Evolutionary conservation across 2,797 vertebrate species (phyloP), one percentile per base, ranked within the genome.

Genomic region (Sebastes jordani): DNA sequence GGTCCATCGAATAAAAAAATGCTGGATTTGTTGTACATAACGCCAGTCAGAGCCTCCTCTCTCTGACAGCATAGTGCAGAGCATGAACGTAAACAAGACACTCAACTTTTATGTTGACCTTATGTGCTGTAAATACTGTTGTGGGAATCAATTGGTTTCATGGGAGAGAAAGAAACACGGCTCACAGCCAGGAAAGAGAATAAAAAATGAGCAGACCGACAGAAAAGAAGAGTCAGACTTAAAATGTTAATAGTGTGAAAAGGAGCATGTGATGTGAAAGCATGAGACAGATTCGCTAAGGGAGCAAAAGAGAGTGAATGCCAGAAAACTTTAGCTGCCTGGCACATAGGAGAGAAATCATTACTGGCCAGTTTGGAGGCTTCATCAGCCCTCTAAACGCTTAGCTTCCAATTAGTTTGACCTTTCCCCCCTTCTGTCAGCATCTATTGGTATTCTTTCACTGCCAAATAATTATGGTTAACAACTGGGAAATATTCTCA

Each of bases 321-420:
- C 27, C 77, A 80, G 59, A 69, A 76, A 72, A 73, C 42, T 68
- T 67, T 23, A 49, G 18, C 46, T 63, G 77, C 52, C 68, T 66
- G 73, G 69, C 65, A 60, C 25, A 32, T 6, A 38, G 71, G 63
- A 58, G 64, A 34, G 23, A 60, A 59, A 71, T 60, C 46, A 71
- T 87, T 71, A 84, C 30, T 1, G 56, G 68, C 42, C 46, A 65
- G 65, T 78, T 65, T 65, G 73, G 64, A 80, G 56, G 71, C 71
- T 75, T 78, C 66, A 23, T 71, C 73, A 62, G 30, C 36, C 70
- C 61, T 59, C 61, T 30, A 27, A 63, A 55, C 1, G 5, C 32
- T 70, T n/a, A 14, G 59, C 32, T 55, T 38, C 74, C 64, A 78
- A 77, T 81, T 83, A 77, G 49, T 74, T 71, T 75, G 82, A 78